Conservation (phyloP, 2,888 invertebrate genomes). For the Hirtodrosophila histrioides region DNA sequence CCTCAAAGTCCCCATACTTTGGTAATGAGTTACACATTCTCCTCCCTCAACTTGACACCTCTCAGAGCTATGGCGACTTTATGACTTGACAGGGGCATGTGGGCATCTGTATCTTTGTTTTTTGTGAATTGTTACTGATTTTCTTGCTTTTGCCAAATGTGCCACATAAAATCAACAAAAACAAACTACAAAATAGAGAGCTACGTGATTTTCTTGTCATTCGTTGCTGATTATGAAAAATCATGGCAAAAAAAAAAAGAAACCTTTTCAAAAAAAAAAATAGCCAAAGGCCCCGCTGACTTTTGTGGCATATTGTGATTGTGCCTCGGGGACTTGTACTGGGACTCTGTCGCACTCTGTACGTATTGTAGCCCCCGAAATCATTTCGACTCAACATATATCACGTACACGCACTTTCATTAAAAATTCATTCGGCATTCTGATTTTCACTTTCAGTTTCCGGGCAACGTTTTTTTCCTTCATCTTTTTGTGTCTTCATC, state of each 20-base stretch:
- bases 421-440: slow-evolving; percentile 64
- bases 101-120: slow-evolving; percentile 13
- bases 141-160: slow-evolving; percentile 35
- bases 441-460: slow-evolving; percentile 77
- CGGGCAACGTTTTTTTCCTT: slow-evolving; percentile 37
- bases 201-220: slow-evolving; percentile 74
- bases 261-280: slow-evolving; percentile 6
- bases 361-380: slow-evolving; percentile 49
- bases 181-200: slow-evolving; percentile 21
- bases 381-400: slow-evolving; percentile 67
- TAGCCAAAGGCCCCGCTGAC: slow-evolving; percentile 59
- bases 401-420: slow-evolving; percentile 78
- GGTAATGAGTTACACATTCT: background rate
- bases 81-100: slow-evolving; percentile 1
- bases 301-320: slow-evolving; percentile 30
- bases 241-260: slow-evolving; percentile 67
- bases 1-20: too few species aligned
- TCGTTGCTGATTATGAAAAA: slow-evolving; percentile 75
- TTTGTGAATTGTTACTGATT: background rate
- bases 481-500: background rate
- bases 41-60: background rate
- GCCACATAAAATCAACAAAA: slow-evolving; percentile 14
- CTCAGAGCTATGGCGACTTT: background rate
- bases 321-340: slow-evolving; percentile 44
- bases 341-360: slow-evolving; percentile 14